Conservation (phyloP, 1,140 invertebrate species). For the Cydia amplana region DNA sequence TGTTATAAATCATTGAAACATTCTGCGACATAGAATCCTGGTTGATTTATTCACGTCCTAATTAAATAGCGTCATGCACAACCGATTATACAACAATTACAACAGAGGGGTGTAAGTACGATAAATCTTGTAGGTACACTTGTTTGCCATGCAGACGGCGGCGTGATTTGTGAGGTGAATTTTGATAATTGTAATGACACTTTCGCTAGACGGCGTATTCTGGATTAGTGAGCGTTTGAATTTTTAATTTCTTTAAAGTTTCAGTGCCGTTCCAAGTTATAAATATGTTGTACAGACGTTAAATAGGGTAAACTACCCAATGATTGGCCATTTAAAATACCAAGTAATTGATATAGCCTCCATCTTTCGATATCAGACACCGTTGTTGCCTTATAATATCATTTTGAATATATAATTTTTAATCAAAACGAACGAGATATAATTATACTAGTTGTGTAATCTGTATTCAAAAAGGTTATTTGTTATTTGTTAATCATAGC, state of each 20-base stretch:
- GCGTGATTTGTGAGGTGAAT: conserved; percentile 57
- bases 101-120: conserved; percentile 17
- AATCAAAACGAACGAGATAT: too few relatives aligned
- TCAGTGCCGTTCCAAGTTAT: neutral
- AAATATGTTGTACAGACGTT: neutral
- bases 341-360: too few relatives aligned
- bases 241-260: neutral
- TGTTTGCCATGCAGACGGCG: conserved; percentile 57
- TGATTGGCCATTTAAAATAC: too few relatives aligned
- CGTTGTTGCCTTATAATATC: too few relatives aligned
- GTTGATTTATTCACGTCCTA: neutral
- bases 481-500: too few relatives aligned
- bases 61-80: conserved; percentile 11
- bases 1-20: too few relatives aligned
- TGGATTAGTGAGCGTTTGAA: conserved; percentile 12
- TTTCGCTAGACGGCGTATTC: conserved; percentile 61
- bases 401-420: too few relatives aligned
- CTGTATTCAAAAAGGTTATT: too few relatives aligned
- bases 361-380: too few relatives aligned
- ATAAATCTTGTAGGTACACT: conserved; percentile 44
- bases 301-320: too few relatives aligned
- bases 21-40: neutral
- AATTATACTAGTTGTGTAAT: too few relatives aligned
- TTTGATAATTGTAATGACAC: conserved; percentile 49
- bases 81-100: conserved; percentile 32